Percentiles rank a stretch among this genome's conserved stretches.
Conservation (phyloP, 2,797 vertebrate genomes). For the Cuculus canorus region DNA sequence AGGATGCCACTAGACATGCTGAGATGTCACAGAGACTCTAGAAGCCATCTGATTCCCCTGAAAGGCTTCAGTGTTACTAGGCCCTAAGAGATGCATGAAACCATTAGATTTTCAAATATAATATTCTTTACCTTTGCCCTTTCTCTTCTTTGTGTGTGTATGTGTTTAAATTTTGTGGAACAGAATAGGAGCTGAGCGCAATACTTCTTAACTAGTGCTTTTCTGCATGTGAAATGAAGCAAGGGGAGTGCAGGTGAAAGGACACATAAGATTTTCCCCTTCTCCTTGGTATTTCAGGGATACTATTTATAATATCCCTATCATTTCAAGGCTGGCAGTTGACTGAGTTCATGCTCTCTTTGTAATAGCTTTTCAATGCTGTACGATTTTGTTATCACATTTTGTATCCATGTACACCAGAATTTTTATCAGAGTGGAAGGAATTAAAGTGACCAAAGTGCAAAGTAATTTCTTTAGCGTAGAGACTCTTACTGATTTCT, state of each 20-base stretch:
- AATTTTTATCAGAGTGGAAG: neutral
- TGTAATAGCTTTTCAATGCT: constrained; percentile 11
- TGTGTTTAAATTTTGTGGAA: neutral
- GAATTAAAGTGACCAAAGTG: neutral
- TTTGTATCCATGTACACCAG: neutral
- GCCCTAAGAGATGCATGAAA: neutral
- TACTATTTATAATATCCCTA: neutral
- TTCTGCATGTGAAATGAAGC: neutral
- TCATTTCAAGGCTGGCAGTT: neutral
- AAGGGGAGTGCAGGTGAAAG: neutral
- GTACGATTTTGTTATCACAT: neutral
- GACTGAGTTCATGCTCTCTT: neutral
- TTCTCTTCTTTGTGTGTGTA: neutral
- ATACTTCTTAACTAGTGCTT: neutral
- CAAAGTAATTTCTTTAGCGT: neutral
- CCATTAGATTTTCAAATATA: neutral
- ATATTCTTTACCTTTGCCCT: neutral
- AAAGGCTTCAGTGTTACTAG: neutral
- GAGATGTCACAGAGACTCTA: neutral
- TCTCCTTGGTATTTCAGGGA: neutral
- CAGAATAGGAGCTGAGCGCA: neutral
- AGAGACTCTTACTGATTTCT: neutral
- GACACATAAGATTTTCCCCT: neutral
- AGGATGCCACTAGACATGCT: neutral
- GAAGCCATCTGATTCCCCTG: neutral